Conservation (phyloP, 2,113 vertebrate species). For the Aepyceros melampus region DNA sequence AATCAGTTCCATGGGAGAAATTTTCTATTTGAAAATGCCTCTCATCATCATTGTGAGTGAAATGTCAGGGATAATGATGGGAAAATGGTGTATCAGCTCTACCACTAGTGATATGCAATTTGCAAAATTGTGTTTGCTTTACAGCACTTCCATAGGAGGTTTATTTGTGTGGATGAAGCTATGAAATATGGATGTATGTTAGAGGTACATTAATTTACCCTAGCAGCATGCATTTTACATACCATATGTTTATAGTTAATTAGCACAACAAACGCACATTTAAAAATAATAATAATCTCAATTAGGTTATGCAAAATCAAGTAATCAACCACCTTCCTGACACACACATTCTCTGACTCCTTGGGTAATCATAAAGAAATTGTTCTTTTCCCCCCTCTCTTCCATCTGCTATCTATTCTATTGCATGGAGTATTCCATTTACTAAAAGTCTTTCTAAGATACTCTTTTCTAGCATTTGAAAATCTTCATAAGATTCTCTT, state of each 20-base stretch:
- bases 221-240: conserved; percentile 73
- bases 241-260: conserved; percentile 78
- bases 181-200: conserved; percentile 73
- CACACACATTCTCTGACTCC: conserved; percentile 47
- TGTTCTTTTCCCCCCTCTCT: neutral
- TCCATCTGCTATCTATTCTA: conserved; percentile 60
- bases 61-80: conserved; percentile 63
- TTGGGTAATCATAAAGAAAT: conserved; percentile 65
- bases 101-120: conserved; percentile 57
- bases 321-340: conserved; percentile 72
- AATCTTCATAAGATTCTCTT: conserved; percentile 31
- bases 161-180: conserved; percentile 61
- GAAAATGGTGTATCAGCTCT: conserved; percentile 59
- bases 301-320: conserved; percentile 77
- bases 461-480: neutral
- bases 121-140: conserved; percentile 76
- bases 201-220: conserved; percentile 63
- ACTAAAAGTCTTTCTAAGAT: conserved; percentile 26
- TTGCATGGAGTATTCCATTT: conserved; percentile 21
- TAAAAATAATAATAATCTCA: conserved; percentile 79
- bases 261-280: conserved; percentile 74
- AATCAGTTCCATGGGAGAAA: conserved; percentile 72
- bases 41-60: conserved; percentile 73
- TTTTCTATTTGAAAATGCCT: conserved; percentile 57
- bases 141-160: conserved; percentile 11